These are phyloP conservation scores for Peromyscus californicus DNA, from an alignment of 2,113 vertebrate genomes.

Conservation along the genomic window DNA sequence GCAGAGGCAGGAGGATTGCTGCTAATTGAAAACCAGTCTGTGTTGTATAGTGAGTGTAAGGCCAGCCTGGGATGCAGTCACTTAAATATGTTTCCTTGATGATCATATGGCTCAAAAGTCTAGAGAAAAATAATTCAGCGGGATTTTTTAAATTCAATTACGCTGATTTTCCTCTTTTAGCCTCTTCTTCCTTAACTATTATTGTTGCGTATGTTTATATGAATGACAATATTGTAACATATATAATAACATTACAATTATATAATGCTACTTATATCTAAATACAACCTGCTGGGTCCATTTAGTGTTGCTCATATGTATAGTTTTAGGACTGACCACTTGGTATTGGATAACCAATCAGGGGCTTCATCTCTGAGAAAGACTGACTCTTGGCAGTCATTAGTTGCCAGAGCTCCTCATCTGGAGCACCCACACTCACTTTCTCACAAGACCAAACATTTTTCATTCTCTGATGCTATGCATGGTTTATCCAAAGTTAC, in stretches of 20 bases:
- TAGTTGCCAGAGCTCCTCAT: background rate
- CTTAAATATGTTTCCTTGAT: background rate
- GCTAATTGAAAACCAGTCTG: background rate
- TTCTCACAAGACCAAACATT: background rate
- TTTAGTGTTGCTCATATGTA: background rate
- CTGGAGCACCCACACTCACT: background rate
- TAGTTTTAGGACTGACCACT: background rate
- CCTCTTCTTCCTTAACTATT: background rate
- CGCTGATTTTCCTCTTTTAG: background rate
- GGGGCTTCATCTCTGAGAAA: background rate
- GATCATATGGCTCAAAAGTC: constrained; percentile 36
- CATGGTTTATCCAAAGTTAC: background rate
- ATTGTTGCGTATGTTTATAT: background rate
- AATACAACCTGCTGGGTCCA: background rate
- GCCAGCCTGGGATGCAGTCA: background rate
- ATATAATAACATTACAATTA: background rate
- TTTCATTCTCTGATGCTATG: background rate
- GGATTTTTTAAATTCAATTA: background rate
- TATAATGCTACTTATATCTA: background rate
- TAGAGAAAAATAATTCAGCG: constrained; percentile 3
- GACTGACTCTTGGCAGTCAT: background rate
- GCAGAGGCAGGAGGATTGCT: background rate
- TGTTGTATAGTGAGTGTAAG: background rate
- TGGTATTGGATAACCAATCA: background rate
- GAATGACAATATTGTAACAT: background rate